These are phyloP conservation scores for Castor canadensis DNA, from an alignment of 2,113 vertebrate species.

Conservation along the genomic window DNA sequence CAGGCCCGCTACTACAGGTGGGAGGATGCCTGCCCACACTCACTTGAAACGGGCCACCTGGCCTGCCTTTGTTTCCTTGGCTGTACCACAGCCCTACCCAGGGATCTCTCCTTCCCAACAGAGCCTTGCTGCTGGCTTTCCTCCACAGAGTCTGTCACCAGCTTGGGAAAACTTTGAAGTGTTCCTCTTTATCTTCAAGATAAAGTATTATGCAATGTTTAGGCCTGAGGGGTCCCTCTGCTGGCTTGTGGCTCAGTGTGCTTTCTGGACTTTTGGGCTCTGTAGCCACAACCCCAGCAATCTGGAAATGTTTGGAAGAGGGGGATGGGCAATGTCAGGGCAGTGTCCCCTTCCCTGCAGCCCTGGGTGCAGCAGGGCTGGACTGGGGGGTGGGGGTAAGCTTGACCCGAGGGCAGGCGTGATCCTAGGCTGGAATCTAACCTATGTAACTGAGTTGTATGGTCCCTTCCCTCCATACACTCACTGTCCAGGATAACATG, in stretches of 20 bases:
- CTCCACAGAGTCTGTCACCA: neutral
- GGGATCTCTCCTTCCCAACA: neutral
- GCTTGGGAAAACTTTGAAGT: conserved; percentile 8
- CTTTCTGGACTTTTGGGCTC: neutral
- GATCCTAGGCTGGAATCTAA: neutral
- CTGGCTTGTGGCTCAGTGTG: neutral
- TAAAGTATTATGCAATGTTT: neutral
- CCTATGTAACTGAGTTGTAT: neutral
- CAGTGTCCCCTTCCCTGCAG: neutral
- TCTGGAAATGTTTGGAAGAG: neutral
- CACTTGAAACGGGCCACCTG: neutral
- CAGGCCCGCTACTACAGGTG: neutral
- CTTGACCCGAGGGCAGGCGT: neutral
- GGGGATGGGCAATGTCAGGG: neutral
- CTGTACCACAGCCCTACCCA: neutral
- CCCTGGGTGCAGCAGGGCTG: neutral
- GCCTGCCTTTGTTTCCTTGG: neutral
- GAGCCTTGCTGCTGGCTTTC: neutral
- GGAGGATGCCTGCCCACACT: neutral
- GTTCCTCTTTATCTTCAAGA: conserved; percentile 18
- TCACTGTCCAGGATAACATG: neutral
- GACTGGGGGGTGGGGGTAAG: neutral
- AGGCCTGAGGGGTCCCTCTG: neutral
- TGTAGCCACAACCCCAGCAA: neutral
- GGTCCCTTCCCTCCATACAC: too few species aligned